phyloP scores from a whole-genome alignment of 2,113 vertebrate genomes.

The Perognathus longimembris region DNA sequence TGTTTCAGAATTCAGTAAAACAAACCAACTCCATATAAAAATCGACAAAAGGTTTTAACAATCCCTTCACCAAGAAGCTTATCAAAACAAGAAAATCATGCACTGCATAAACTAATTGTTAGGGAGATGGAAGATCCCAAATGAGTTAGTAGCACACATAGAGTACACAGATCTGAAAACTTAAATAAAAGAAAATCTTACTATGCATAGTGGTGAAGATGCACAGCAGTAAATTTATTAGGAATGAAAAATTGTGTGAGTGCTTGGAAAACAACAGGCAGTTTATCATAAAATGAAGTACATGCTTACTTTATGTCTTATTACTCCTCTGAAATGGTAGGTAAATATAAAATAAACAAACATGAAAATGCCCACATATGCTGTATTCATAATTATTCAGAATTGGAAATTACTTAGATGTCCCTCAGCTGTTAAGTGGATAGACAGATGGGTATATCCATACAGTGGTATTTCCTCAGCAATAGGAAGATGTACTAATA shows the following conservation, averaged over 20 bases:
- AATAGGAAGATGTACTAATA: background rate
- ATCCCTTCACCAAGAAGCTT: background rate
- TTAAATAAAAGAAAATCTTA: background rate
- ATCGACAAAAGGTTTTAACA: background rate
- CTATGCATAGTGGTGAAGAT: background rate
- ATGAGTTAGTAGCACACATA: background rate
- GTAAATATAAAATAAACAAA: background rate
- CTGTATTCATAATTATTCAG: slow-evolving; percentile 18
- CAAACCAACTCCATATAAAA: slow-evolving; percentile 12
- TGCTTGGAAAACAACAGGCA: background rate
- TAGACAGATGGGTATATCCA: background rate
- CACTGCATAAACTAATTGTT: no score
- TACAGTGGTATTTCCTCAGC: background rate
- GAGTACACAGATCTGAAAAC: background rate
- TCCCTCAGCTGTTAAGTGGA: background rate
- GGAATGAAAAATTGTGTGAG: background rate
- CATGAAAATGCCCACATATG: background rate
- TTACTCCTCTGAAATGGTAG: background rate
- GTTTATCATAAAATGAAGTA: slow-evolving; percentile 8
- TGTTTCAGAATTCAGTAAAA: background rate
- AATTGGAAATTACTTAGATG: background rate
- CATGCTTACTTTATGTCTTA: background rate
- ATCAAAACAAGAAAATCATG: no score
- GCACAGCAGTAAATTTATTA: background rate
- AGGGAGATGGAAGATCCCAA: no score